Conservation (phyloP, 2,797 vertebrate genomes). For the Chrosomus eos region DNA sequence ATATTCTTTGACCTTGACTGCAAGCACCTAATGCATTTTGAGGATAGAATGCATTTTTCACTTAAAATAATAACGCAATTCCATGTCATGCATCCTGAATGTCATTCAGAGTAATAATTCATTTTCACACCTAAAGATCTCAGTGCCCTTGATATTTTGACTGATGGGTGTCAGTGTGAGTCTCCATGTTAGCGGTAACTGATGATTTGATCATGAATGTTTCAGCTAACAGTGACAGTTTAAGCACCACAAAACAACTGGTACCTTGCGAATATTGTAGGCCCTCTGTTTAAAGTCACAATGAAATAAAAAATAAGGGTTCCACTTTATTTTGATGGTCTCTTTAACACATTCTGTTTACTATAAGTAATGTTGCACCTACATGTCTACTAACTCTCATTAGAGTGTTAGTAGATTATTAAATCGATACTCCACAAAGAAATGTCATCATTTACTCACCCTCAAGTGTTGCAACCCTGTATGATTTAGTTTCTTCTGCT, state of each 20-base stretch:
- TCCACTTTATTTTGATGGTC: too few species aligned
- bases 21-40: conserved; percentile 36
- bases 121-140: conserved; percentile 30
- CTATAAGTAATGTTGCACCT: too few species aligned
- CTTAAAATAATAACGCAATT: conserved; percentile 38
- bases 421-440: too few species aligned
- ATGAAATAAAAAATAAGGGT: neutral
- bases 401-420: too few species aligned
- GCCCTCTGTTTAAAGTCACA: neutral
- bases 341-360: too few species aligned
- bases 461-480: too few species aligned
- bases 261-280: neutral
- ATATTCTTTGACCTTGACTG: conserved; percentile 46
- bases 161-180: conserved; percentile 32
- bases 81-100: conserved; percentile 29
- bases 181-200: conserved; percentile 26
- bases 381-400: too few species aligned
- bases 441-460: too few species aligned
- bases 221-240: neutral
- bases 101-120: conserved; percentile 28
- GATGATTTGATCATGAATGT: conserved; percentile 28
- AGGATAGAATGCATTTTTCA: conserved; percentile 38
- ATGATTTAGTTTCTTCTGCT: too few species aligned
- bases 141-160: conserved; percentile 34
- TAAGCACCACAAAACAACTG: neutral